These are phyloP conservation scores for Ptilonorhynchus violaceus DNA, from an alignment of 2,113 vertebrate species.

Conservation along the genomic window DNA sequence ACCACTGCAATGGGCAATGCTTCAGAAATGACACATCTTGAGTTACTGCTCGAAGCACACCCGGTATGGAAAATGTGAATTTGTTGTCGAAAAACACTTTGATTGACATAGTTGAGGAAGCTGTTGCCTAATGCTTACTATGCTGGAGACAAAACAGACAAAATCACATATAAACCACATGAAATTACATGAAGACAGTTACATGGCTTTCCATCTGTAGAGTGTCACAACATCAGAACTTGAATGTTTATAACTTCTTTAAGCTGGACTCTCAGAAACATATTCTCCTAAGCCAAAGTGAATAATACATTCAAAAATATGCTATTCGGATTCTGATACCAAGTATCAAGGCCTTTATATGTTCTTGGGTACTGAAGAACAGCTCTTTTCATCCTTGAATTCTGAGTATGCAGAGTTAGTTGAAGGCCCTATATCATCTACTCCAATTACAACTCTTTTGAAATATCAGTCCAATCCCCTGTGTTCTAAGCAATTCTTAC, in stretches of 20 bases:
- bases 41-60: neutral
- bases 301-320: neutral
- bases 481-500: neutral
- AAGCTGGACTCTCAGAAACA: neutral
- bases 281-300: neutral
- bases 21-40: neutral
- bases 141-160: neutral
- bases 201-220: neutral
- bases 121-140: neutral
- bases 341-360: neutral
- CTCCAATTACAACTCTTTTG: neutral
- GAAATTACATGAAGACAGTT: neutral
- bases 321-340: neutral
- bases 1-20: neutral
- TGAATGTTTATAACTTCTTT: constrained; percentile 37
- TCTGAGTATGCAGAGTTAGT: constrained; percentile 4
- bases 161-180: neutral
- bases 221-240: neutral
- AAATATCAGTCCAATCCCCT: neutral
- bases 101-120: neutral
- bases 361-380: neutral
- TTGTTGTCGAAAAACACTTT: neutral
- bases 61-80: neutral
- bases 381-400: neutral
- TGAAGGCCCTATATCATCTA: neutral